Conservation (phyloP, 2,888 invertebrate genomes). For the Aphelenchoides bicaudatus region DNA sequence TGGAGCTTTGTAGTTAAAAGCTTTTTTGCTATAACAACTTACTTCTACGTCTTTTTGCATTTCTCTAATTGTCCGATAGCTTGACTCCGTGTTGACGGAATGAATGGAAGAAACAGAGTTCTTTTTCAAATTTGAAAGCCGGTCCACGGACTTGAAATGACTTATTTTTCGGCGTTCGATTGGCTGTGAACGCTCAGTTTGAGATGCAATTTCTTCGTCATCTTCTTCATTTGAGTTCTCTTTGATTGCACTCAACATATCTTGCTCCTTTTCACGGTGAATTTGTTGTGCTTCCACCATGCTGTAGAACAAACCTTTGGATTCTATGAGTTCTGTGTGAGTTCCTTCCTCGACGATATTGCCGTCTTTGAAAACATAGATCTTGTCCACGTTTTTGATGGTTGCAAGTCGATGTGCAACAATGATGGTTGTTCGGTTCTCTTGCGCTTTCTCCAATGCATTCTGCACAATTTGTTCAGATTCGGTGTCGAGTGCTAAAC, state of each 20-base stretch:
- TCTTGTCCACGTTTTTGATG: constrained; percentile 65
- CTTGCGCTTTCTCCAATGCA: constrained; percentile 65
- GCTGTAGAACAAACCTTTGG: constrained; percentile 63
- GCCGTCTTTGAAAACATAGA: constrained; percentile 58
- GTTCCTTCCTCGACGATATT: constrained; percentile 64
- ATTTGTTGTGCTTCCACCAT: constrained; percentile 63
- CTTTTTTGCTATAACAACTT: neutral
- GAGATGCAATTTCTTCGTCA: constrained; percentile 5
- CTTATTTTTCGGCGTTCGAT: neutral
- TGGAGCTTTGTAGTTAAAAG: neutral
- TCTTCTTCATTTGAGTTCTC: constrained; percentile 15
- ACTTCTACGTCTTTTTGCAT: constrained; percentile 42
- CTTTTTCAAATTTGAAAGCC: too few species aligned
- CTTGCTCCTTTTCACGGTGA: constrained; percentile 37
- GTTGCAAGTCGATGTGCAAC: constrained; percentile 66
- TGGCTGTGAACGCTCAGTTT: neutral
- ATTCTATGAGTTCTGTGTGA: constrained; percentile 60
- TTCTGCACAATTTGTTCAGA: constrained; percentile 54
- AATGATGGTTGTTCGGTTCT: constrained; percentile 64
- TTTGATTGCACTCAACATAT: constrained; percentile 18
- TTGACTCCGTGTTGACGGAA: neutral
- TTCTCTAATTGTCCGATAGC: constrained; percentile 23
- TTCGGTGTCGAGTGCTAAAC: constrained; percentile 52
- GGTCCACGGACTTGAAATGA: too few species aligned
- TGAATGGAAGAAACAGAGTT: constrained; percentile 8